Evolutionary conservation across 2,888 invertebrate species (phyloP).

Genomic region (Galeopsomyia nigrocyanea): DNA sequence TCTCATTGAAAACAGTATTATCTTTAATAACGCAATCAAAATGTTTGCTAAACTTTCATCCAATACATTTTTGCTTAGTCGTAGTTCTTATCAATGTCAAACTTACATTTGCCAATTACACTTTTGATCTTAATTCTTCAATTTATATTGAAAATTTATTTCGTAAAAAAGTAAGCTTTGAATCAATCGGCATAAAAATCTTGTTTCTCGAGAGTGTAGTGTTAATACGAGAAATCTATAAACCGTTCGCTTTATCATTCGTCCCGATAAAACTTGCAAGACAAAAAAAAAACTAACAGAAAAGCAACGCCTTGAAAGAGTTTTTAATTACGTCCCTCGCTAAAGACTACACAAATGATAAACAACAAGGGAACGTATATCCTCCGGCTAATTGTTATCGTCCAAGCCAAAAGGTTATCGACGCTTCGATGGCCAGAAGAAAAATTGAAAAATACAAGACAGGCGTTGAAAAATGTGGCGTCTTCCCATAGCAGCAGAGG

Average conservation of each 20-base stretch:
- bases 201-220: too few relatives aligned
- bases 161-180: too few relatives aligned
- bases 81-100: too few relatives aligned
- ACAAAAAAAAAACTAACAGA: neutral
- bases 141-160: too few relatives aligned
- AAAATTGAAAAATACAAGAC: conserved; percentile 39
- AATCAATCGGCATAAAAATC: too few relatives aligned
- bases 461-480: conserved; percentile 20
- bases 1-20: conserved; percentile 9
- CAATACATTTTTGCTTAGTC: neutral
- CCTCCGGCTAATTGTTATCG: conserved; percentile 37
- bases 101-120: too few relatives aligned
- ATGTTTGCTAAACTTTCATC: conserved; percentile 33
- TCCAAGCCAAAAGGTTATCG: conserved; percentile 41
- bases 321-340: conserved; percentile 14
- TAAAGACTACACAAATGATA: conserved; percentile 17
- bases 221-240: too few relatives aligned
- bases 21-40: neutral
- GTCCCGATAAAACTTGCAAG: too few relatives aligned
- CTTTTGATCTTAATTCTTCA: too few relatives aligned
- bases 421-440: conserved; percentile 23
- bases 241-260: too few relatives aligned
- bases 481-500: conserved; percentile 4
- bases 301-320: neutral
- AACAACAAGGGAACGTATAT: conserved; percentile 11